Evolutionary conservation across 2,113 vertebrate species (phyloP), one percentile per base, ranked within the genome.

Genomic region (Pomatorhinus ruficollis): DNA sequence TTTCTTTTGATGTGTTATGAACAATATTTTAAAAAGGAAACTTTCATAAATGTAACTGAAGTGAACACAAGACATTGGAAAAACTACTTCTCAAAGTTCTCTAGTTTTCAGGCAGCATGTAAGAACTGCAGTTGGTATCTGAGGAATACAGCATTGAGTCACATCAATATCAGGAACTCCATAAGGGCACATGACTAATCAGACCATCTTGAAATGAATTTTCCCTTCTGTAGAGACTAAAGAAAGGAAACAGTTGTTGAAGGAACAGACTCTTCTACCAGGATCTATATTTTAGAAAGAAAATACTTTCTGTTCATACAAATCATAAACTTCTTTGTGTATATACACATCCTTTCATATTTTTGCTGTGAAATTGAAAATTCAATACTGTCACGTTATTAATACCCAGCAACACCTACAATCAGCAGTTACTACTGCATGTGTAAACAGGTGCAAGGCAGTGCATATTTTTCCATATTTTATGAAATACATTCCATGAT

Each of bases 391-490:
- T 35, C 79, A 74, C 0, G 0, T 44, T 77, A 79, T 47, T 87
- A 93, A 87, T 70, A 64, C 56, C 39, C 59, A 90, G 63, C 47
- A 91, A 80, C 54, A 65, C 42, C 78, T 66, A 88, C 75, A 74
- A 88, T 74, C 82, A 91, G 85, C 59, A 90, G 54, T 47, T 88
- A 68, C 75, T 66, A 30, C 37, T 86, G 68, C 68, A 59, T 64
- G 68, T 59, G 79, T 60, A 83, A 93, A 91, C 79, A 93, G 76
- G 77, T 89, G 90, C 1, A 9, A 88, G 40, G 24, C 21, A 81
- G 49, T 33, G 93, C 88, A 80, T 86, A 93, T 78, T 94, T 94
- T 95, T 93, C 91, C 70, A 86, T 89, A 91, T 83, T 93, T 95
- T 86, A 90, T 56, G 17, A 93, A 90, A 95, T 71, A 66, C 27